phyloP scores from a whole-genome alignment of 2,888 invertebrate species.

The Sphinx pinastri region DNA sequence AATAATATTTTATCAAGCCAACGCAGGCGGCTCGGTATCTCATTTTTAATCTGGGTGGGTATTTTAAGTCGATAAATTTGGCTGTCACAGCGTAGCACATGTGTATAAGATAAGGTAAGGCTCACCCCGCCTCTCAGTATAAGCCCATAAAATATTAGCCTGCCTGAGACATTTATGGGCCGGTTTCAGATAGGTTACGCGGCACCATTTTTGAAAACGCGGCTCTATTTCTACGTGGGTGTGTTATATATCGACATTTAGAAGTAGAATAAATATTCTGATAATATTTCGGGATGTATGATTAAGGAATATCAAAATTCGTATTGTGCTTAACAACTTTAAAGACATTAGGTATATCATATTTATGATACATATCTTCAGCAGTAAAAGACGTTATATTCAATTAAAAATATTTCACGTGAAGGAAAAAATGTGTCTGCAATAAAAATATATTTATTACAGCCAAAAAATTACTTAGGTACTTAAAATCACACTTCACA shows the following conservation, averaged over 20 bases:
- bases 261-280: too few species aligned
- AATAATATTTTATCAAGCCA: slow-evolving; percentile 68
- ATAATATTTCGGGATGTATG: neutral
- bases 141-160: slow-evolving; percentile 81
- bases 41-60: slow-evolving; percentile 76
- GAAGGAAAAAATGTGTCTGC: neutral
- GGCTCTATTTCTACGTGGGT: slow-evolving; percentile 21
- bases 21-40: slow-evolving; percentile 61
- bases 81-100: slow-evolving; percentile 72
- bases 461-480: neutral
- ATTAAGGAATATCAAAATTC: neutral
- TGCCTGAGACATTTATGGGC: slow-evolving; percentile 77
- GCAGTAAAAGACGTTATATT: neutral
- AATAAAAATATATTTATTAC: neutral
- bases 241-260: slow-evolving; percentile 6
- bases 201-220: slow-evolving; percentile 64
- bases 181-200: slow-evolving; percentile 73
- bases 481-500: slow-evolving; percentile 20
- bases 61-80: slow-evolving; percentile 82
- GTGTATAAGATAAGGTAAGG: slow-evolving; percentile 72
- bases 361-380: neutral
- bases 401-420: slow-evolving; percentile 10
- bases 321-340: neutral
- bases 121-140: slow-evolving; percentile 64
- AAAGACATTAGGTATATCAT: neutral